Evolutionary conservation across 2,113 vertebrate species (phyloP).

Genomic region (Origma solitaria): DNA sequence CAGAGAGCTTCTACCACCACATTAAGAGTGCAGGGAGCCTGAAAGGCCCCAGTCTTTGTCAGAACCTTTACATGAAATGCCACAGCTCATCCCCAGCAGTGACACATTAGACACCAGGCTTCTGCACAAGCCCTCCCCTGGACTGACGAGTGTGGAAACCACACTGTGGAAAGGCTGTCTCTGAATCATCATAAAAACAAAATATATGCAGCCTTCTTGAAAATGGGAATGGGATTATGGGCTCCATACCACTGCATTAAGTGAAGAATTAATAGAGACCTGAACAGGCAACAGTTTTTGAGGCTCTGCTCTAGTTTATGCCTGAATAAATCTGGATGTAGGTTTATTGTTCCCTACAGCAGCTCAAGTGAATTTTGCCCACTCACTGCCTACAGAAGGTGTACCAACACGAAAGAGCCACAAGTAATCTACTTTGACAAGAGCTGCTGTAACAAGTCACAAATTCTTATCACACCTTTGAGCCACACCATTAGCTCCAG

Average conservation of each 20-base stretch:
- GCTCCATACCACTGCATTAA: background rate
- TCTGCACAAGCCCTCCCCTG: background rate
- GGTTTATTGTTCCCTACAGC: background rate
- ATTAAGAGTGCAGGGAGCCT: background rate
- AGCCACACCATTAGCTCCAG: background rate
- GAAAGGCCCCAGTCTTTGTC: background rate
- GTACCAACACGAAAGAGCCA: background rate
- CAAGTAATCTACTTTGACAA: background rate
- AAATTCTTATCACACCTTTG: background rate
- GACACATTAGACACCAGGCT: background rate
- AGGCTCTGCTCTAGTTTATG: background rate
- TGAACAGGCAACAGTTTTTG: background rate
- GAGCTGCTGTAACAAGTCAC: background rate
- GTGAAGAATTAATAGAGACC: background rate
- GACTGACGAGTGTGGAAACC: background rate
- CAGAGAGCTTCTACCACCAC: background rate
- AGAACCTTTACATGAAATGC: background rate
- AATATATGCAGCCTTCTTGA: background rate
- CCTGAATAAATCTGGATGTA: background rate
- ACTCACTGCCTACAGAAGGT: background rate
- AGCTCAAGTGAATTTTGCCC: background rate
- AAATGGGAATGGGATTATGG: background rate
- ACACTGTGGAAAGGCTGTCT: background rate
- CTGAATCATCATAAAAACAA: background rate
- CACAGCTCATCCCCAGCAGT: background rate